phyloP scores from a whole-genome alignment of 2,113 vertebrate species.

The Aleadryas rufinucha region DNA sequence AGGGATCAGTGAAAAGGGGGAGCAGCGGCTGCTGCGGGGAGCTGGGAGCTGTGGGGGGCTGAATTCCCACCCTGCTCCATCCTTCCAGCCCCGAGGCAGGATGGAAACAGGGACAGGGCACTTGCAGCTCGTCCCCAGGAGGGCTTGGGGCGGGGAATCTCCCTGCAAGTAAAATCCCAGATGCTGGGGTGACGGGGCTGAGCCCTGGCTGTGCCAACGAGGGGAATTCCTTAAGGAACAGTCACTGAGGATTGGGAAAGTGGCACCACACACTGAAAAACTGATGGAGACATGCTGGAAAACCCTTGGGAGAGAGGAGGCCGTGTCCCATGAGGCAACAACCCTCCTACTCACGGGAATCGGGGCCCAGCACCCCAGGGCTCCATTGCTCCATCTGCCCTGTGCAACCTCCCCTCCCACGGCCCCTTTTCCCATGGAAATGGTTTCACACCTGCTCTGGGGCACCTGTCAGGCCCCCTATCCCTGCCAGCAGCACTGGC shows the following conservation, averaged over 20 bases:
- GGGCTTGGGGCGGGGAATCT: not conserved
- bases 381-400: not conserved
- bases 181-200: not conserved
- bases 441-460: fast-evolving
- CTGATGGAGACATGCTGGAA: not conserved
- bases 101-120: not conserved
- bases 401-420: not conserved
- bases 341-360: not conserved
- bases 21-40: constrained; percentile 34
- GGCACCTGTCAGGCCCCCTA: not conserved
- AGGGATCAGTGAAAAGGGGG: constrained; percentile 81
- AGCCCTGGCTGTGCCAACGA: not conserved
- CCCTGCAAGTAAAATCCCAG: not conserved
- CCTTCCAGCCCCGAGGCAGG: constrained; percentile 71
- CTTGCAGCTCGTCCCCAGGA: not conserved
- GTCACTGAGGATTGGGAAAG: not conserved
- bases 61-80: constrained; percentile 66
- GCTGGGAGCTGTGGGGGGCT: not conserved
- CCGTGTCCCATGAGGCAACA: not conserved
- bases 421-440: not conserved
- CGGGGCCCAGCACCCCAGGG: not conserved
- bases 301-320: not conserved
- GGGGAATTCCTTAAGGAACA: not conserved
- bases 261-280: fast-evolving
- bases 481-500: not conserved